A percentile compares a stretch with the other conserved stretches of the same genome.
Conservation (phyloP, 1,140 invertebrate species). For the Drosophila grimshawi region DNA sequence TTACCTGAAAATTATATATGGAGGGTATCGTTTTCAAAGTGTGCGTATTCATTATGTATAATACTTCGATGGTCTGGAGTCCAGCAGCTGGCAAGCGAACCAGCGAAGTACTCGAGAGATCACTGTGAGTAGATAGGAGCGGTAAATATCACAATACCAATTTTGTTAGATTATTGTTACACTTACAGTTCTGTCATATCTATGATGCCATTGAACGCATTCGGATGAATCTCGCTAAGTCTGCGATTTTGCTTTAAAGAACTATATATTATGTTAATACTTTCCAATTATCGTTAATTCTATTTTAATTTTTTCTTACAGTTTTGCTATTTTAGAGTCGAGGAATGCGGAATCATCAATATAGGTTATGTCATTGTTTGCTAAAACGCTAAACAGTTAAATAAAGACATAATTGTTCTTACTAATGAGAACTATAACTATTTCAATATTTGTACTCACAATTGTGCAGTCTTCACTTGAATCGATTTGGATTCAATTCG, state of each 20-base stretch:
- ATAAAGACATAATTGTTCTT: neutral
- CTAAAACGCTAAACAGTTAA: constrained; percentile 85
- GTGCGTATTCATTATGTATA: constrained; percentile 89
- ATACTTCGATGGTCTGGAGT: constrained; percentile 88
- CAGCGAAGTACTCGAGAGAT: constrained; percentile 91
- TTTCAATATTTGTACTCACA: constrained; percentile 85
- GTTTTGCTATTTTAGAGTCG: constrained; percentile 87
- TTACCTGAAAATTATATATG: constrained; percentile 91
- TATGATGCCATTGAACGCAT: constrained; percentile 88
- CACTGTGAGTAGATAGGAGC: constrained; percentile 85
- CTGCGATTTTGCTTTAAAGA: constrained; percentile 88
- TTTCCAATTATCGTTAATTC: neutral
- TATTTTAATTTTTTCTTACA: constrained; percentile 86
- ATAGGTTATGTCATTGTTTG: constrained; percentile 87
- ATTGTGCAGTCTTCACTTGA: constrained; percentile 86
- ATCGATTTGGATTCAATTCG: constrained; percentile 85
- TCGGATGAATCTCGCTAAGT: constrained; percentile 86
- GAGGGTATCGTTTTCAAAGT: constrained; percentile 92
- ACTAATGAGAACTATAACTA: neutral
- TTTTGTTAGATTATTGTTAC: constrained; percentile 34
- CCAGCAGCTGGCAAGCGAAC: constrained; percentile 89
- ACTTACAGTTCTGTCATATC: constrained; percentile 87
- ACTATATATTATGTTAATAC: constrained; percentile 84
- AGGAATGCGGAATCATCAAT: constrained; percentile 88
- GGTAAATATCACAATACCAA: neutral